Percentiles rank a stretch among this genome's conserved stretches.
Evolutionary conservation across 2,888 invertebrate species (phyloP).

Genomic region (Xestia xanthographa): DNA sequence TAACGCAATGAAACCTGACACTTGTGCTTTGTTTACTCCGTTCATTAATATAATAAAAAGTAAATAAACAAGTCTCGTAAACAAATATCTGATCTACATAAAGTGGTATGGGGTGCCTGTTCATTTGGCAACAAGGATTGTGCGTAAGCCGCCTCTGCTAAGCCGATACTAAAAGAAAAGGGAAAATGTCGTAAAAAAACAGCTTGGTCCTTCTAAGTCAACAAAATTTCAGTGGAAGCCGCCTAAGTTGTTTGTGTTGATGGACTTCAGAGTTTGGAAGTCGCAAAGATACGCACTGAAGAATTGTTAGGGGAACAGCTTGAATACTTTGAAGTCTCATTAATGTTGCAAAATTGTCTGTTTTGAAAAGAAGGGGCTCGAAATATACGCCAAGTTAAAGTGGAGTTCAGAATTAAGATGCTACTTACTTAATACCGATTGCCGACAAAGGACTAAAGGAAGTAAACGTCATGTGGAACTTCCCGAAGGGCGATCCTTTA

Average conservation of each 20-base stretch:
- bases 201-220: constrained; percentile 46
- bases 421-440: constrained; percentile 18
- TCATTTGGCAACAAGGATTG: constrained; percentile 45
- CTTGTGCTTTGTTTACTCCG: constrained; percentile 48
- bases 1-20: constrained; percentile 59
- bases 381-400: constrained; percentile 35
- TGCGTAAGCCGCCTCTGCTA: constrained; percentile 48
- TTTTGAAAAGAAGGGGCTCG: constrained; percentile 51
- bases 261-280: constrained; percentile 51
- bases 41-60: constrained; percentile 52
- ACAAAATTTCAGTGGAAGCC: constrained; percentile 50
- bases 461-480: background rate
- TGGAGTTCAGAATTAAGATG: constrained; percentile 41
- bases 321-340: constrained; percentile 57
- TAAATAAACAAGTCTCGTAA: constrained; percentile 61
- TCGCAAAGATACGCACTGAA: constrained; percentile 57
- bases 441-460: constrained; percentile 5
- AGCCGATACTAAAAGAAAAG: constrained; percentile 60
- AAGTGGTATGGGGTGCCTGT: constrained; percentile 42
- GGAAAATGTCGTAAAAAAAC: constrained; percentile 64
- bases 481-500: background rate
- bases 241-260: constrained; percentile 60
- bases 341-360: constrained; percentile 55
- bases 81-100: constrained; percentile 68
- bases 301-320: constrained; percentile 57